Evolutionary conservation across 2,888 invertebrate species (phyloP).

Genomic region (Galerucella calmariensis): DNA sequence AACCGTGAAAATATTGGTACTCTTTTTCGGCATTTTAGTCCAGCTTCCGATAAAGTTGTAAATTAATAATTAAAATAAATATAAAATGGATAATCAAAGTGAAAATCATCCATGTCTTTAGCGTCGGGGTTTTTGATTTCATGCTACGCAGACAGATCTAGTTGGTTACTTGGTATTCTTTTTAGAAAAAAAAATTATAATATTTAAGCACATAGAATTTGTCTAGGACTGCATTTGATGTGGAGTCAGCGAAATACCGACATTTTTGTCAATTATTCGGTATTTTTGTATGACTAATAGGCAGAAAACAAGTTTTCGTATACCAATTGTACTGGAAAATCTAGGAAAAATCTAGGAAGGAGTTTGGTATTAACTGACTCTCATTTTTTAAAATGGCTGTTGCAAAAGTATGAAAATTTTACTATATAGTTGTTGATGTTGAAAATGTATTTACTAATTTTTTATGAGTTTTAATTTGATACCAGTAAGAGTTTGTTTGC

Average conservation of each 20-base stretch:
- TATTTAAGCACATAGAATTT: constrained; percentile 64
- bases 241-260: constrained; percentile 60
- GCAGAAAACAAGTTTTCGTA: constrained; percentile 45
- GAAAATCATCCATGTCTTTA: constrained; percentile 22
- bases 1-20: background rate
- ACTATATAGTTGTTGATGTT: constrained; percentile 62
- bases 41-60: background rate
- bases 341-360: constrained; percentile 39
- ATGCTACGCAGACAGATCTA: constrained; percentile 50
- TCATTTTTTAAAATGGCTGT: constrained; percentile 62
- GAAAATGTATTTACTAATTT: constrained; percentile 60
- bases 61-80: background rate
- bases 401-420: constrained; percentile 61
- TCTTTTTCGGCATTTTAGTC: background rate
- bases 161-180: constrained; percentile 53
- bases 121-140: constrained; percentile 18
- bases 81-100: background rate
- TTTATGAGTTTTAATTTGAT: constrained; percentile 60
- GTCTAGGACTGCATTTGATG: constrained; percentile 64
- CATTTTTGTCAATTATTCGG: constrained; percentile 58
- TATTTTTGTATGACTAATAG: constrained; percentile 45
- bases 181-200: constrained; percentile 55
- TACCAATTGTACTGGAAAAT: constrained; percentile 41
- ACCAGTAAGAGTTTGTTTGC: constrained; percentile 48
- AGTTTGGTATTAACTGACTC: constrained; percentile 60